Evolutionary conservation across 2,888 invertebrate species (phyloP), one percentile per base, ranked within the genome.

Genomic region (Epistrophe eligans): DNA sequence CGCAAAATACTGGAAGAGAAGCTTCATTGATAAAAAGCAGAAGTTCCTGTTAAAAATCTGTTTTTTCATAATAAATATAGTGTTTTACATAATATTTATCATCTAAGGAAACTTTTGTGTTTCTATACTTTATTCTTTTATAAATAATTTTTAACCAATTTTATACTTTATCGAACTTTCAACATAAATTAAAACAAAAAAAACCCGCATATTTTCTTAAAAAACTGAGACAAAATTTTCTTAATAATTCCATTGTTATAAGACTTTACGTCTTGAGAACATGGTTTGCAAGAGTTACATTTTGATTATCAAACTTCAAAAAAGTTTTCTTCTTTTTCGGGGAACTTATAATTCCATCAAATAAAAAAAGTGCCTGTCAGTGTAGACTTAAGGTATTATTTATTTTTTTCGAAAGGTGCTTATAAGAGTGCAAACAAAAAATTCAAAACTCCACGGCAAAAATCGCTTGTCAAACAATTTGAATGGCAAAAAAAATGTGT

Each of bases 351-450:
- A 60, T 60, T 38, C 24, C 60, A 24, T 60, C 40, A 40, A 60
- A 62, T 10, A 28, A n/a, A 45, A 62, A 0, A 40, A 24, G 28
- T 43, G 10, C 48, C 15, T 66, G 66, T 48, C 48, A 66, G 32
- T 35, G 19, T 35, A 66, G 66, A 66, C 48, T 32, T 15, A 60
- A 19, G 8, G 38, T 40, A 19, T 28, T 48, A 50, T 66, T 64
- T 66, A 17, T 32, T 17, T 43, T 28, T 10, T 64, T 45, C 11
- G 5, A 45, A 64, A 66, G 35, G 35, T 66, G 7, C 66, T 66
- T 50, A 35, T 4, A 10, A 17, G 17, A 48, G 17, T 48, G 3
- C 15, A 38, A 38, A 24, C 1, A 43, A 62, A 62, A 62, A 43
- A 8, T 24, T 43, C 1, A 32, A n/a, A 45, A 32, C 45, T 64